phyloP scores from a whole-genome alignment of 2,888 invertebrate species.

The Leptura quadrifasciata region DNA sequence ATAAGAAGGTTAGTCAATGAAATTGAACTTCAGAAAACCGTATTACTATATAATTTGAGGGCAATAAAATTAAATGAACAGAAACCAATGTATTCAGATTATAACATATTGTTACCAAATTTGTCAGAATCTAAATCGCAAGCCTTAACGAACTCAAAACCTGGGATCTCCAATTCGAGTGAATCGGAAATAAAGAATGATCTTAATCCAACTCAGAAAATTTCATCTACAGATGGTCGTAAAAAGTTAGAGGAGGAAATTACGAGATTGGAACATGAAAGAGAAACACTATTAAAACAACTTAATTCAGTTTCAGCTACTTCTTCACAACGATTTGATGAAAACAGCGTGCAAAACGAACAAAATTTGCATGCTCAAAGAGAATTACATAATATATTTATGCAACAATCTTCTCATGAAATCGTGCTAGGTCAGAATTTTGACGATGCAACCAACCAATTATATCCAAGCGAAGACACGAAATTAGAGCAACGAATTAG shows the following conservation, averaged over 20 bases:
- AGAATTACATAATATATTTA: slow-evolving; percentile 52
- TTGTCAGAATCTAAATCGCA: slow-evolving; percentile 5
- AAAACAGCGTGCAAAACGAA: slow-evolving; percentile 10
- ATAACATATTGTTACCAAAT: neutral
- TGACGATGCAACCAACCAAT: slow-evolving; percentile 60
- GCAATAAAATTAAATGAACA: slow-evolving; percentile 46
- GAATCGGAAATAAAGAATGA: neutral
- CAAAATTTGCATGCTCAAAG: slow-evolving; percentile 45
- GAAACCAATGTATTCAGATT: neutral
- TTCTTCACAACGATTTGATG: slow-evolving; percentile 41
- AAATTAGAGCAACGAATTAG: slow-evolving; percentile 55
- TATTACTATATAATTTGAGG: slow-evolving; percentile 56
- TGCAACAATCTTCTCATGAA: slow-evolving; percentile 51
- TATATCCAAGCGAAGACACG: slow-evolving; percentile 56
- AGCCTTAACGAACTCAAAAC: neutral
- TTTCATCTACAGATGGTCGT: slow-evolving; percentile 39
- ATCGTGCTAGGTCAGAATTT: slow-evolving; percentile 40
- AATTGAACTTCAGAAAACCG: slow-evolving; percentile 58
- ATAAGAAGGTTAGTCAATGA: slow-evolving; percentile 57
- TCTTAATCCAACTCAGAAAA: slow-evolving; percentile 1
- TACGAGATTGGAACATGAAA: slow-evolving; percentile 50
- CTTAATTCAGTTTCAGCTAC: slow-evolving; percentile 51
- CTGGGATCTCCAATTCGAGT: neutral
- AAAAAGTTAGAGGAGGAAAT: slow-evolving; percentile 45
- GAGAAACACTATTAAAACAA: slow-evolving; percentile 44